Conservation (phyloP, 2,888 invertebrate species). For the Tridacna crocea region DNA sequence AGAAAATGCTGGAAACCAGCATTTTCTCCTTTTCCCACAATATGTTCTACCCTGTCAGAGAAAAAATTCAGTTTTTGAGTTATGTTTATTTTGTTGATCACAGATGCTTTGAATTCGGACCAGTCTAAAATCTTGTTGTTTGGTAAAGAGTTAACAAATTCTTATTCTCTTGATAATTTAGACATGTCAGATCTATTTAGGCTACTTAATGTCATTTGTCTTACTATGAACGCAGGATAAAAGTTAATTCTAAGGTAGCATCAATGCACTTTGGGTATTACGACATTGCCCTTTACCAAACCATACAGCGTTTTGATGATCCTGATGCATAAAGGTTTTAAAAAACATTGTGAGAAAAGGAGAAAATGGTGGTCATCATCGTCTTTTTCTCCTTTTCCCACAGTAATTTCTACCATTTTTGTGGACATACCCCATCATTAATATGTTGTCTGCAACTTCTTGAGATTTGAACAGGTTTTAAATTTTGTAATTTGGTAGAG, state of each 20-base stretch:
- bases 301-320: neutral
- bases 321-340: neutral
- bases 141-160: conserved; percentile 18
- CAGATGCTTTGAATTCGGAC: too few species aligned
- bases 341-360: neutral
- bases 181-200: conserved; percentile 26
- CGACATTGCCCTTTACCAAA: neutral
- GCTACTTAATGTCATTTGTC: conserved; percentile 12
- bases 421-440: too few species aligned
- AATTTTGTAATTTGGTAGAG: too few species aligned
- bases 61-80: too few species aligned
- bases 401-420: too few species aligned
- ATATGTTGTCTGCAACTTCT: too few species aligned
- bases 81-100: too few species aligned
- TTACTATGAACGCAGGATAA: neutral
- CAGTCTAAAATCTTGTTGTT: too few species aligned
- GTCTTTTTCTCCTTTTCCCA: too few species aligned
- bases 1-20: neutral
- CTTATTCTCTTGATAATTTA: conserved; percentile 3
- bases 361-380: neutral
- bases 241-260: neutral
- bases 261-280: neutral
- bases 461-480: too few species aligned
- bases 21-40: neutral
- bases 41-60: conserved; percentile 3